These are phyloP conservation scores for Actinia tenebrosa DNA, from an alignment of 64 coral and sea anemone genomes.

Conservation along the genomic window DNA sequence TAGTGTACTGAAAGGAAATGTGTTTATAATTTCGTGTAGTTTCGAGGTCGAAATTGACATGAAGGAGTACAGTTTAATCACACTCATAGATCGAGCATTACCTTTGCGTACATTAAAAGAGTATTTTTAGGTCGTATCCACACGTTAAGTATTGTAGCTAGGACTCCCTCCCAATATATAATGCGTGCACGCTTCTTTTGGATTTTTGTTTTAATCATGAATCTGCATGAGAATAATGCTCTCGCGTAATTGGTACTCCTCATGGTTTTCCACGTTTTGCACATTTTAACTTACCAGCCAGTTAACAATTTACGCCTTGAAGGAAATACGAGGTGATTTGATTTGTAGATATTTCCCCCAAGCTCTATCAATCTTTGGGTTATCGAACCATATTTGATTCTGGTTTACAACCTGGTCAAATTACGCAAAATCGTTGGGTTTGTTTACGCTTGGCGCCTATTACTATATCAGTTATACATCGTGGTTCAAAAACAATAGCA, in stretches of 20 bases:
- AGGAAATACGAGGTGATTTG: not conserved
- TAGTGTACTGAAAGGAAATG: not conserved
- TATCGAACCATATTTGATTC: not conserved
- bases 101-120: not conserved
- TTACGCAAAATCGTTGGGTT: not conserved
- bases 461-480: constrained; percentile 18
- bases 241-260: constrained; percentile 5
- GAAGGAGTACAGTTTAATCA: not conserved
- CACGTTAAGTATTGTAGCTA: not conserved
- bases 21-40: not conserved
- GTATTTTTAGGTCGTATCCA: not conserved
- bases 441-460: constrained; percentile 11
- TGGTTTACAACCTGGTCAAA: not conserved
- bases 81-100: not conserved
- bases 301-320: constrained; percentile 10
- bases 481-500: constrained; percentile 16
- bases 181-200: not conserved
- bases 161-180: not conserved
- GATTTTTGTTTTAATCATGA: constrained; percentile 3
- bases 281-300: not conserved
- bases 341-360: not conserved
- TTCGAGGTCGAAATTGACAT: not conserved
- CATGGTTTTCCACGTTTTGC: constrained; percentile 15
- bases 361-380: not conserved
- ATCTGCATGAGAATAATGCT: constrained; percentile 21